phyloP scores from a whole-genome alignment of 2,113 vertebrate species.

The Genyomyrus donnyi region DNA sequence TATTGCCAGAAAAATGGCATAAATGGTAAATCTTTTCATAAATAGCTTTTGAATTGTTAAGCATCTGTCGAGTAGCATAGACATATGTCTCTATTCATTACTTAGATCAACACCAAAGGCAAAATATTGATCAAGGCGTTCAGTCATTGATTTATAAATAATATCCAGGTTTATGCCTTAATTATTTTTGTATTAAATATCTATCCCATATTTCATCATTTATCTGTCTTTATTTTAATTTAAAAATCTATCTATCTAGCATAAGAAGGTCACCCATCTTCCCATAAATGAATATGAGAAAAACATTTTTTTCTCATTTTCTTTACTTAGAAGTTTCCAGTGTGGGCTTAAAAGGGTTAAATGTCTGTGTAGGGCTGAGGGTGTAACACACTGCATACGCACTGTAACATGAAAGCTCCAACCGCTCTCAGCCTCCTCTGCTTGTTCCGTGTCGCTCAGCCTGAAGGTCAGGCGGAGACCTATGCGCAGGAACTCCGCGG shows the following conservation, averaged over 20 bases:
- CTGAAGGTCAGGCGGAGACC: background rate
- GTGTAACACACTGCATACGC: background rate
- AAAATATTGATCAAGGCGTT: background rate
- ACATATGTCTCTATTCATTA: background rate
- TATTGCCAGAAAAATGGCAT: background rate
- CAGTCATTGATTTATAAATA: background rate
- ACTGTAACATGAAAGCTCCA: slow-evolving; percentile 35
- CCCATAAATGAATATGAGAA: slow-evolving; percentile 18
- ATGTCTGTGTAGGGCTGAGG: slow-evolving; percentile 22
- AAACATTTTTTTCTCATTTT: slow-evolving; percentile 7
- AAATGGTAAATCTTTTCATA: background rate
- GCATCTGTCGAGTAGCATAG: background rate
- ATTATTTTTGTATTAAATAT: background rate
- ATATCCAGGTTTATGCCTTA: background rate
- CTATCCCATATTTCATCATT: background rate
- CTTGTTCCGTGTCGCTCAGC: slow-evolving; percentile 53
- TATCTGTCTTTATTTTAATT: background rate
- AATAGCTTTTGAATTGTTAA: background rate
- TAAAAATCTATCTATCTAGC: background rate
- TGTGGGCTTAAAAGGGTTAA: slow-evolving; percentile 62
- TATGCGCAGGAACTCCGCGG: slow-evolving; percentile 26
- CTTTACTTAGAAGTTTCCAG: slow-evolving; percentile 33
- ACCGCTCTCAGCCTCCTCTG: slow-evolving; percentile 50
- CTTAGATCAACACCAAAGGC: background rate
- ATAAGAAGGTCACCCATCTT: slow-evolving; percentile 22